phyloP scores from a whole-genome alignment of 2,113 vertebrate species.

The Castor canadensis region DNA sequence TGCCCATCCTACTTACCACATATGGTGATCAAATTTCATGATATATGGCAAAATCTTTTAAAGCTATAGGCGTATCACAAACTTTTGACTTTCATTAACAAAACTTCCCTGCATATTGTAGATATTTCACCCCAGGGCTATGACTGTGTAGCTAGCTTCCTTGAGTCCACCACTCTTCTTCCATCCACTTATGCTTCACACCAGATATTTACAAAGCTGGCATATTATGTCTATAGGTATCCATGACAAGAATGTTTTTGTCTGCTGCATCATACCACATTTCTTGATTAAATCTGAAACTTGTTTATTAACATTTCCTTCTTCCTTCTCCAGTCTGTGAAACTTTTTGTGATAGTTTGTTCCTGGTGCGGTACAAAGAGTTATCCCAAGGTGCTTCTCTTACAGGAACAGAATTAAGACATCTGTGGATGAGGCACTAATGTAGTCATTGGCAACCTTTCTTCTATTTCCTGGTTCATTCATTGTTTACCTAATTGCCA shows the following conservation, averaged over 20 bases:
- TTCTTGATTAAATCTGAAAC: background rate
- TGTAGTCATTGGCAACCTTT: conserved; percentile 60
- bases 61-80: background rate
- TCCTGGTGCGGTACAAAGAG: background rate
- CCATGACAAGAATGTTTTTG: background rate
- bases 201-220: background rate
- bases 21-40: background rate
- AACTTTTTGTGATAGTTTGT: background rate
- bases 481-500: conserved; percentile 77
- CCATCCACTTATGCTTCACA: too few species aligned
- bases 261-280: background rate
- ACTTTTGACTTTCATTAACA: background rate
- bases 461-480: conserved; percentile 71
- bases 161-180: background rate
- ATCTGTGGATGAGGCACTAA: conserved; percentile 47
- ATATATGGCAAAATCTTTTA: background rate
- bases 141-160: background rate
- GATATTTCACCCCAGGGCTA: background rate
- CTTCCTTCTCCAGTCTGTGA: background rate
- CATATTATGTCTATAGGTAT: accelerated
- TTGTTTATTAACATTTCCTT: background rate
- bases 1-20: background rate
- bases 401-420: conserved; percentile 47
- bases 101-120: background rate
- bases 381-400: conserved; percentile 47